These are phyloP conservation scores for Trissoscelio sp. DNA, from an alignment of 2,888 invertebrate genomes.

Conservation along the genomic window DNA sequence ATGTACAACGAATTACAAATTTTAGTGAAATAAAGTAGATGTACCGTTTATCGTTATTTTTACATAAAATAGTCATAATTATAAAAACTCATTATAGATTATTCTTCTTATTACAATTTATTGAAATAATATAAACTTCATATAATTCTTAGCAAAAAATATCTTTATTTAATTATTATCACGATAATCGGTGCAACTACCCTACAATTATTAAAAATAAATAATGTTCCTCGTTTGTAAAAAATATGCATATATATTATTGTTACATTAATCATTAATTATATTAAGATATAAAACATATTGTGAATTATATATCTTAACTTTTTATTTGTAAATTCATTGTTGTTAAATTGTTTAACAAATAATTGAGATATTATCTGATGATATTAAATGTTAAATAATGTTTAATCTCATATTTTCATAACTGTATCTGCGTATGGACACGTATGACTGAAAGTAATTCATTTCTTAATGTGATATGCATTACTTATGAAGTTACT, in stretches of 20 bases:
- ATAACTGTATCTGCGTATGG: conserved; percentile 71
- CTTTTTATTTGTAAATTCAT: conserved; percentile 25
- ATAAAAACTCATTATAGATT: no score
- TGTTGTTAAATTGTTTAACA: conserved; percentile 15
- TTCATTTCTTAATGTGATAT: conserved; percentile 56
- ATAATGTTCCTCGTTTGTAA: conserved; percentile 51
- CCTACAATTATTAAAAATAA: no score
- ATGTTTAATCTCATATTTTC: conserved; percentile 71
- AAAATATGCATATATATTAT: conserved; percentile 49
- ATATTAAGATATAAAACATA: neutral
- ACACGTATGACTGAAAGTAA: conserved; percentile 52
- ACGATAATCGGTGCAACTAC: no score
- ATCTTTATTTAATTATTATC: no score
- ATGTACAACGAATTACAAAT: conserved; percentile 50
- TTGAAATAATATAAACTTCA: no score
- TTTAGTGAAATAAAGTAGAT: conserved; percentile 24
- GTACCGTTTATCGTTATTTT: no score
- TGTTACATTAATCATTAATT: conserved; percentile 42
- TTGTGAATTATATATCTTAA: conserved; percentile 11
- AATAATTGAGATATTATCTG: neutral
- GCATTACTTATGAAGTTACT: conserved; percentile 36
- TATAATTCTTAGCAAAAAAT: no score
- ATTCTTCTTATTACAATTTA: no score
- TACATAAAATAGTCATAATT: no score
- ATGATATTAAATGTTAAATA: neutral